Base-by-base conservation (phyloP, 2,888 invertebrate species). In the Acronicta leporina region DNA sequence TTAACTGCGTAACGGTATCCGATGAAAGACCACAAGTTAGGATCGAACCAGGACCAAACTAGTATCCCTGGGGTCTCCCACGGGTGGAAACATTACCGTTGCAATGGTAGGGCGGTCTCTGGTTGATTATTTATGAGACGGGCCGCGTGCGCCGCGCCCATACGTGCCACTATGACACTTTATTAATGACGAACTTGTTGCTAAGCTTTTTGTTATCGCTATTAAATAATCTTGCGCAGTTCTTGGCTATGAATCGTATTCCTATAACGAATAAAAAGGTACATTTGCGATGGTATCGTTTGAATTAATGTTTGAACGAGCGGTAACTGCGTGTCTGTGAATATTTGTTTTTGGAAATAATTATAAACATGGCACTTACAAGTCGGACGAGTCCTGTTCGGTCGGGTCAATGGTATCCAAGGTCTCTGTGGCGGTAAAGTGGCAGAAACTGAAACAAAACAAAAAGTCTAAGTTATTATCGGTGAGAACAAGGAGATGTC, bases 351-450 rank as follows among this genome's bases (percentile, higher is more conserved):
- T 51, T 30, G 59, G 43, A 44, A 63, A 75, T 50, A 60, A 62
- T 52, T 65, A 48, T 50, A 43, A 52, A 56, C 4, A 54, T 16
- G 51, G 57, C 85, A 97, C 97, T 97, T 95, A 98, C 98, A 98
- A 88, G 98, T 97, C 80, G 98, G 98, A 93, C 97, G 96, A 87
- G 96, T 96, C 92, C 97, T 96, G 90, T 98, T 97, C 70, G 98
- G 98, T 92, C 98, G 96, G 66, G 98, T 97, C 84, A 98, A 95
- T 68, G 98, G 98, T 88, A 99, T 97, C 99, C 99, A 99, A 87
- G 98, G 98, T 92, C 99, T 96, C 91, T 98, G 97, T 77, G 99
- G 98, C 80, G 99, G 99, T 89, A 96, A 96, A 78, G 97, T 96
- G 83, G 97, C 97, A 85, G 97, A 97, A 88, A 98, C 98, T 98